These are phyloP conservation scores for Meteorus colon DNA, from an alignment of 2,888 invertebrate species.

Conservation along the genomic window DNA sequence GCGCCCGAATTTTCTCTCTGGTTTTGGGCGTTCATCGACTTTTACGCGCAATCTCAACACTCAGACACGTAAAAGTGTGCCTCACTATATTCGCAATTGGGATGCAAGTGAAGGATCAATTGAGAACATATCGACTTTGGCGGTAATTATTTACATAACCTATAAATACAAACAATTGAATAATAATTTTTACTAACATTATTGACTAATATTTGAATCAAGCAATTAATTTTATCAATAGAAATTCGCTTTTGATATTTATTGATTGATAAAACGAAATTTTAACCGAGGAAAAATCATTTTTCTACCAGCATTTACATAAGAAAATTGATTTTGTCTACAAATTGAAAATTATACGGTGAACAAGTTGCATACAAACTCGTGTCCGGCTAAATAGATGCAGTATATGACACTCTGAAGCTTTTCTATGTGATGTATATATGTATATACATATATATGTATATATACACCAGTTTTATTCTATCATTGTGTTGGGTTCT, in stretches of 20 bases:
- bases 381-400: constrained; percentile 7
- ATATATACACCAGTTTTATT: constrained; percentile 31
- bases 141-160: constrained; percentile 42
- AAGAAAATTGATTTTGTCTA: too few species aligned
- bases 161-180: too few species aligned
- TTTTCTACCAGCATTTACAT: too few species aligned
- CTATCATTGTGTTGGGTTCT: constrained; percentile 29
- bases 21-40: constrained; percentile 1
- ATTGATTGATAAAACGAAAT: too few species aligned
- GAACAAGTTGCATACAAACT: constrained; percentile 1
- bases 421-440: not conserved
- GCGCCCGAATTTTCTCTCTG: not conserved
- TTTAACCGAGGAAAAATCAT: too few species aligned
- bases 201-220: too few species aligned
- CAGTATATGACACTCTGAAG: constrained; percentile 15
- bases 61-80: not conserved
- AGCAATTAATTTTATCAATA: too few species aligned
- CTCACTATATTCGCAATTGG: not conserved
- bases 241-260: too few species aligned
- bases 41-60: not conserved
- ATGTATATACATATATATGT: not conserved
- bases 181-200: too few species aligned
- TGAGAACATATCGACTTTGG: constrained; percentile 38
- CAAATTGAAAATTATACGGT: too few species aligned
- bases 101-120: constrained; percentile 28